Evolutionary conservation across 1,140 invertebrate genomes (phyloP), one percentile per base, ranked within the genome.

Genomic region (Drosophila watanabei): DNA sequence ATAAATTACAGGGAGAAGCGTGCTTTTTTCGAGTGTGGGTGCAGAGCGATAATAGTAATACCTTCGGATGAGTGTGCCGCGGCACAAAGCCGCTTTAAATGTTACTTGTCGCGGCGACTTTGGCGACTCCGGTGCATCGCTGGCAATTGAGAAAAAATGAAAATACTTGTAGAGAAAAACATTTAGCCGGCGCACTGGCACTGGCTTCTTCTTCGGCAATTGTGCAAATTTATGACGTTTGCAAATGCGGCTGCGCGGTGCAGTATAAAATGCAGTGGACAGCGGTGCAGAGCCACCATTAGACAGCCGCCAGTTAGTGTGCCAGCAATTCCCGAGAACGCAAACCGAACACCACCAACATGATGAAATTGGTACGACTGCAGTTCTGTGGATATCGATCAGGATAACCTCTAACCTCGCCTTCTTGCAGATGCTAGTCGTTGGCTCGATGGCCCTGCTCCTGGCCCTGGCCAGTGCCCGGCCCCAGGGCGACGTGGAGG

Each of bases 401-500:
- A 49, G 39, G 58, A 58, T 56, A 57, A 52, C 33, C 43, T 43
- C 39, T 64, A 83, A 49, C 18, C 32, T 46, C 24, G 49, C 41
- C 46, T 39, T 24, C 48, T 85, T 80, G 20, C 46, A 92, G 91
- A 92, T 92, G 82, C 91, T 92, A 92, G 91, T 92, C 91, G 85
- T 82, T 83, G 87, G 80, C 62, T 69, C 83, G 49, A 57, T 92
- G 72, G 76, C 80, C 33, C 94, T 78, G 81, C 80, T 93, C 59
- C 64, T 71, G 64, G 94, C 94, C 49, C 37, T 94, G 92, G 76
- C 64, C 76, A 90, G 92, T 60, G 94, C 94, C 56, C 93, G 94
- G 41, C 94, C 95, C 41, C 90, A 92, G 69, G 77, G 70, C 16
- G 94, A 95, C 58, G 94, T 95, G 4, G 94, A 94, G 79, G 94